phyloP scores from a whole-genome alignment of 2,113 vertebrate genomes.

The Brachypodius melanocephalos region DNA sequence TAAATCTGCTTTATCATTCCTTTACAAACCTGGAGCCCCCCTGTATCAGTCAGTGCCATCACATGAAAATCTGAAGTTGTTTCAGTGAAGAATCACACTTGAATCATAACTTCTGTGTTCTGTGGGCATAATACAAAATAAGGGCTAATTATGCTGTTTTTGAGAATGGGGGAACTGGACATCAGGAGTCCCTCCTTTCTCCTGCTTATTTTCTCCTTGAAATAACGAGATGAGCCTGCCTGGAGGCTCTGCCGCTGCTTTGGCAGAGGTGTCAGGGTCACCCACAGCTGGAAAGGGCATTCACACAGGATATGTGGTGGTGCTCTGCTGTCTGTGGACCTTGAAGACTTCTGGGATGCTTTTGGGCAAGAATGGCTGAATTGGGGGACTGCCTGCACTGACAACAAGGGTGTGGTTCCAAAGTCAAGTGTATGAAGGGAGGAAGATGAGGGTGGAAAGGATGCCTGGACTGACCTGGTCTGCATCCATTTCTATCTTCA shows the following conservation, averaged over 20 bases:
- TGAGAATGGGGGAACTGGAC: background rate
- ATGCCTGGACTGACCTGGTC: background rate
- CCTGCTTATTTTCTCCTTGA: background rate
- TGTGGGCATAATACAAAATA: background rate
- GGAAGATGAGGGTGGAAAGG: background rate
- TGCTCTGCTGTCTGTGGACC: background rate
- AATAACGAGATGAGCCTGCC: background rate
- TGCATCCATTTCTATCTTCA: background rate
- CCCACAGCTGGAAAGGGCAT: background rate
- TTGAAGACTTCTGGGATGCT: background rate
- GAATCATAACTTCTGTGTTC: background rate
- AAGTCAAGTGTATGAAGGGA: background rate
- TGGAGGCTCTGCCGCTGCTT: background rate
- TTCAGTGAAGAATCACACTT: background rate
- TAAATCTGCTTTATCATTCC: background rate
- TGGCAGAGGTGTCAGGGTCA: background rate
- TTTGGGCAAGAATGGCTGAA: background rate
- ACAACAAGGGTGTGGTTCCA: accelerated
- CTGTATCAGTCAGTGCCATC: background rate
- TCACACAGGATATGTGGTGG: background rate
- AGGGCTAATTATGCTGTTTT: background rate
- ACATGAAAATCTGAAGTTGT: background rate
- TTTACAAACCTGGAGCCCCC: background rate
- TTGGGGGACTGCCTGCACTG: background rate
- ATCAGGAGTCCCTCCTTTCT: background rate